Base-by-base conservation (phyloP, 1,140 invertebrate species). In the Ceratoteleas bidentatus region DNA sequence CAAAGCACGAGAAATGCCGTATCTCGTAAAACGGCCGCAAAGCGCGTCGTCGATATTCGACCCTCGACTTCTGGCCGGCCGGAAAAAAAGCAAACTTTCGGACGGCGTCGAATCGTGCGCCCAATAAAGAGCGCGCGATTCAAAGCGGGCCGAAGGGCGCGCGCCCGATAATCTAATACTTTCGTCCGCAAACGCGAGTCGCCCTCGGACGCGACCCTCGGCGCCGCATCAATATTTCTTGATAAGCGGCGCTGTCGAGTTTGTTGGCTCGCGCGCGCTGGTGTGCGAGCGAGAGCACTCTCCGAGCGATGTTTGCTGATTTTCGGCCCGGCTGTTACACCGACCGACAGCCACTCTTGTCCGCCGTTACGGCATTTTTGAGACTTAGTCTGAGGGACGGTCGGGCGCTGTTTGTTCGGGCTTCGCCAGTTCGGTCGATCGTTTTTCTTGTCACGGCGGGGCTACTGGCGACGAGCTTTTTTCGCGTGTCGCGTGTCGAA, bases 121-220 rank as follows among this genome's bases (percentile, higher is more conserved):
- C 58, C 70, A 81, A 81, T 75, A 75, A 80, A 81, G 70, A 64
- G 52, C 36, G 33, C 57, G 40, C 32, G 58, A 75, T 65, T 70
- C 78, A 75, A 81, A 81, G 65, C 58, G n/a, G 70, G 14, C 50
- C 78, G 49, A 70, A 75, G 65, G 70, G 72, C 72, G 70, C 69
- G 72, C 72, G 70, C 69, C 75, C 70, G 70, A 75, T 74, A 75
- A 81, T 81, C 72, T 75, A 75, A 81, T 75, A 70, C 65, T 65
- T 58, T 6, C 70, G 64, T 13, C 64, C 57, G 52, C 56, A 14
- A 14, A 36, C 66, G 45, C 34, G 2, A 62, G 50, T 24, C 54
- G 54, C 72, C 33, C 52, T 65, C 47, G 60, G 24, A 57, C 58
- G 53, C 36, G 56, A 75, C 72, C 70, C 72, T 64, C 58, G 68